Conservation (phyloP, 2,113 vertebrate genomes). For the Labeo catla region DNA sequence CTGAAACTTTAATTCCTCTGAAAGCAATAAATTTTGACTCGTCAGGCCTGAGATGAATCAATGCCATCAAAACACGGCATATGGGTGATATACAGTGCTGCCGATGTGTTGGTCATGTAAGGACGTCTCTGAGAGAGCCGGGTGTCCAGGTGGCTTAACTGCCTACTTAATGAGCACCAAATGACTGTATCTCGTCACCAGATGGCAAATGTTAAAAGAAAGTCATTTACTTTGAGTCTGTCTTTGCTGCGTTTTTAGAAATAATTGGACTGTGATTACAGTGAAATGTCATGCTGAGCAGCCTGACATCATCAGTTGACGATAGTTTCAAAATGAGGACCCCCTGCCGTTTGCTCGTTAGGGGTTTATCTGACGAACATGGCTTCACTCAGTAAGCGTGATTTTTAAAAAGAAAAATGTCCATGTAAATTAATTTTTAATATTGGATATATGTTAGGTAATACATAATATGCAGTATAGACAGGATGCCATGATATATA, state of each 20-base stretch:
- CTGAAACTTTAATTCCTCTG: neutral
- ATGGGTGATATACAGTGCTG: neutral
- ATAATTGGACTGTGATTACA: conserved; percentile 53
- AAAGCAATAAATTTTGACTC: neutral
- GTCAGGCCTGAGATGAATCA: conserved; percentile 4
- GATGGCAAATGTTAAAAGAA: conserved; percentile 31
- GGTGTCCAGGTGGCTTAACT: conserved; percentile 45
- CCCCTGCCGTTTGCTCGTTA: conserved; percentile 20
- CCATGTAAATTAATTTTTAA: neutral
- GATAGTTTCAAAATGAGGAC: conserved; percentile 33
- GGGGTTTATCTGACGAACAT: neutral
- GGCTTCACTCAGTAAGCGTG: neutral
- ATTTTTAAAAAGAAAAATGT: neutral
- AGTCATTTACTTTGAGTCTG: conserved; percentile 35
- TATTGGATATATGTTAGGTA: neutral
- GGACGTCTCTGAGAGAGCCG: neutral
- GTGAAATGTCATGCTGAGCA: conserved; percentile 29
- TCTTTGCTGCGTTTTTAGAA: conserved; percentile 13
- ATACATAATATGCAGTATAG: neutral
- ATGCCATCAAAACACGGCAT: neutral
- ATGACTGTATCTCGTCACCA: conserved; percentile 49
- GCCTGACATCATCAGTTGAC: conserved; percentile 16
- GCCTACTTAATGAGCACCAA: conserved; percentile 49
- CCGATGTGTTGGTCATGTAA: neutral
- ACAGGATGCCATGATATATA: neutral